Conservation (phyloP, 1,140 invertebrate genomes). For the Trichoplusia ni region DNA sequence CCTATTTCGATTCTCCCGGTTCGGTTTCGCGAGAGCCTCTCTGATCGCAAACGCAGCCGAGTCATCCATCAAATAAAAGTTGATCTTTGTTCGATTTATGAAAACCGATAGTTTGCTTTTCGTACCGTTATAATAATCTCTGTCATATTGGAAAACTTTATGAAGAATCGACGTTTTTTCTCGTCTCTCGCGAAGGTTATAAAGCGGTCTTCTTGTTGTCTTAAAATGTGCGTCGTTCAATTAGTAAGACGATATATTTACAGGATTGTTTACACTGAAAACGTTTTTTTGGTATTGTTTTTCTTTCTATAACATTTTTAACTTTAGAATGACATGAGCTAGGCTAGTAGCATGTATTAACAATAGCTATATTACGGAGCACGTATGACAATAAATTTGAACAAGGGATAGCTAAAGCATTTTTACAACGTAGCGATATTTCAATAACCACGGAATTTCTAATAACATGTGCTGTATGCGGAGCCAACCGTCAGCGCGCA, state of each 20-base stretch:
- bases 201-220: constrained; percentile 20
- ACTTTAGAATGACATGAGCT: too few relatives aligned
- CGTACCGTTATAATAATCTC: constrained; percentile 38
- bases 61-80: constrained; percentile 57
- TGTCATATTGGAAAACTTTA: constrained; percentile 44
- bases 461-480: constrained; percentile 17
- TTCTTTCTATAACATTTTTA: too few relatives aligned
- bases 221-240: background rate
- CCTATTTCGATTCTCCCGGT: background rate
- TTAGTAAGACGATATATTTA: constrained; percentile 10
- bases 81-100: constrained; percentile 56
- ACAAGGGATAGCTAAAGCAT: constrained; percentile 7
- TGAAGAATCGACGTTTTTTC: constrained; percentile 32
- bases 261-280: too few relatives aligned
- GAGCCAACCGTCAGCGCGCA: constrained; percentile 13
- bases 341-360: too few relatives aligned
- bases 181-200: background rate
- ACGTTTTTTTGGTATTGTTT: too few relatives aligned
- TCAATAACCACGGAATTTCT: constrained; percentile 25
- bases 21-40: background rate
- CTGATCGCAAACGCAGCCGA: constrained; percentile 18
- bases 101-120: constrained; percentile 55
- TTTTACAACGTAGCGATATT: constrained; percentile 14
- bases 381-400: constrained; percentile 9
- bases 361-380: too few relatives aligned